Evolutionary conservation across 2,113 vertebrate genomes (phyloP), one percentile per base, ranked within the genome.

Genomic region (Bostrychus sinensis): DNA sequence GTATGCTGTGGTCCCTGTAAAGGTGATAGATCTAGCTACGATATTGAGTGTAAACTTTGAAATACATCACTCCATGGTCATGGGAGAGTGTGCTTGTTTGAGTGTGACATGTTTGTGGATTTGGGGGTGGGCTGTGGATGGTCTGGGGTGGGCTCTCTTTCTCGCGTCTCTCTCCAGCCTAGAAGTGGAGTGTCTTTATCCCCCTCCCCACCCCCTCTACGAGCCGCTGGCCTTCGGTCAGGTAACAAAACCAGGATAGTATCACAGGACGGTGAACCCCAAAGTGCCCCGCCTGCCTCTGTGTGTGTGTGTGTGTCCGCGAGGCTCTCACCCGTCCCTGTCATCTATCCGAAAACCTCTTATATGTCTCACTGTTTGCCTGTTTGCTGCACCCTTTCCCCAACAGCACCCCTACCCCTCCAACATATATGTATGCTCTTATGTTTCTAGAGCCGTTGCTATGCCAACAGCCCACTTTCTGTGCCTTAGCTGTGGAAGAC

Each of bases 181-280:
- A 75, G 91, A 87, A 91, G 91, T 82, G 86, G 89, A 90, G 85
- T 86, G 78, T 88, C 78, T 83, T 78, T 63, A 62, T 73, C 80
- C 63, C 82, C 73, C 25, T 16, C 25, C 75, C 59, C 64, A 56
- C 61, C 80, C 77, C 84, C 81, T 85, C 87, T 83, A 73, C 83
- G 83, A 89, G 86, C 87, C 69, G 85, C 89, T 88, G 86, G 83
- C 90, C 90, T 85, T 81, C 72, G 78, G 90, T 91, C 91, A 93
- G 92, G 91, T 92, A 92, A 93, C 82, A 73, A 83, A 62, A 79
- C 82, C 83, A 92, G 92, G 92, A 92, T 93, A 93, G 89, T 92
- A 93, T 93, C 91, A 93, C 92, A 93, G 92, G 91, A 93, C 82
- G 90, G 92, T 92, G 92, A 93, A 92, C 85, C 85, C 84, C 84